These are phyloP conservation scores for Himantopus leucocephalus DNA, from an alignment of 2,113 vertebrate species.

Conservation along the genomic window DNA sequence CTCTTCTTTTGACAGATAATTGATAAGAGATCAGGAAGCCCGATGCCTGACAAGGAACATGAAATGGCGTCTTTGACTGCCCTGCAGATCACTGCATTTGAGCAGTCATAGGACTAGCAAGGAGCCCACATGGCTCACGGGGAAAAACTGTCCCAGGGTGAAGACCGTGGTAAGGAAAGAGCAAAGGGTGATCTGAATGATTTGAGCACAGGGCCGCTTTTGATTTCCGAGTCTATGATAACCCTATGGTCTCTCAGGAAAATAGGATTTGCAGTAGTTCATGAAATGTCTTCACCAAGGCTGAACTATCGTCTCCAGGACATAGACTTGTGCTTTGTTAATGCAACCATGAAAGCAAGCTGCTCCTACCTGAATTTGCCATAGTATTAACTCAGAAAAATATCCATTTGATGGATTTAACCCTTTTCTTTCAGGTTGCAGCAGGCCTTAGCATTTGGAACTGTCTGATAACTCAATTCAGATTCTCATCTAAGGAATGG, in stretches of 20 bases:
- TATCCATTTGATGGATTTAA: background rate
- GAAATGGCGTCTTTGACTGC: conserved; percentile 32
- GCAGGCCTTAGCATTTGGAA: background rate
- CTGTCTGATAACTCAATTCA: background rate
- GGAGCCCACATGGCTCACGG: background rate
- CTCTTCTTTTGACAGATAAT: conserved; percentile 23
- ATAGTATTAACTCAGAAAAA: background rate
- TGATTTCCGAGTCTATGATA: background rate
- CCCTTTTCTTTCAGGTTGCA: background rate
- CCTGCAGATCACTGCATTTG: background rate
- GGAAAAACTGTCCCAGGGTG: background rate
- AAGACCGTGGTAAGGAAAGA: background rate
- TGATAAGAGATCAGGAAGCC: conserved; percentile 35
- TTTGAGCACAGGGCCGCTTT: background rate
- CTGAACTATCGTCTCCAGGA: background rate
- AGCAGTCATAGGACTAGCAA: background rate
- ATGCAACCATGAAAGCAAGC: background rate
- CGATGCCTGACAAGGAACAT: background rate
- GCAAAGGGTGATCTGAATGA: background rate
- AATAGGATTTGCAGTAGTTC: background rate
- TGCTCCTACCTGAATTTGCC: background rate
- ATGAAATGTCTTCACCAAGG: background rate
- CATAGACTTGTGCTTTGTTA: background rate
- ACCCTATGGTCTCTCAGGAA: background rate
- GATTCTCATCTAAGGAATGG: background rate